Conservation (phyloP, 2,888 invertebrate species). For the Orthosia cruda region DNA sequence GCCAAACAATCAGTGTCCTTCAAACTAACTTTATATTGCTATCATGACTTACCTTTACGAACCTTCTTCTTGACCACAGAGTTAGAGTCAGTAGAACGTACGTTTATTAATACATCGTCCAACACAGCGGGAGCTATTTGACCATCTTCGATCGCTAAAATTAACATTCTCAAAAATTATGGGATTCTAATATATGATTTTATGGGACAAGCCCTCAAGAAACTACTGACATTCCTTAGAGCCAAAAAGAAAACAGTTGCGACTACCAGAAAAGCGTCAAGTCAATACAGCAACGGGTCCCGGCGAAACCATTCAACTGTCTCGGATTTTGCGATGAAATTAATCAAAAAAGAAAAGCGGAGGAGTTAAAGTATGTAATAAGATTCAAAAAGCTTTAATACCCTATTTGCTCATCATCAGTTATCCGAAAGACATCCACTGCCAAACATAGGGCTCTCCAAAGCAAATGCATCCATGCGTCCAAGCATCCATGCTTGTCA, state of each 20-base stretch:
- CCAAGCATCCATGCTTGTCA: not conserved
- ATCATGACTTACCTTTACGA: conserved; percentile 21
- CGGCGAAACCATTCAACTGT: too few relatives aligned
- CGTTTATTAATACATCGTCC: conserved; percentile 16
- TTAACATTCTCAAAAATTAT: not conserved
- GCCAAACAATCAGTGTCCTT: not conserved
- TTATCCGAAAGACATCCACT: not conserved
- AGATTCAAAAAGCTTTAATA: too few relatives aligned
- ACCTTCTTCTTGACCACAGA: conserved; percentile 33
- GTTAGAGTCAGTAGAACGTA: conserved; percentile 28
- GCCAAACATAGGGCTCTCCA: not conserved
- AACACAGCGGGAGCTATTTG: conserved; percentile 37
- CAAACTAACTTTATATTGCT: not conserved
- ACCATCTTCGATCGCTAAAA: conserved; percentile 25
- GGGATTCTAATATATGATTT: not conserved
- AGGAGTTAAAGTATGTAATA: too few relatives aligned
- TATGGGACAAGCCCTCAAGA: too few relatives aligned
- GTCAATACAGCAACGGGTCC: too few relatives aligned
- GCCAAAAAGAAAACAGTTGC: too few relatives aligned
- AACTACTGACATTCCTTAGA: too few relatives aligned
- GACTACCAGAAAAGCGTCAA: too few relatives aligned
- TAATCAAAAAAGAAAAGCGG: too few relatives aligned
- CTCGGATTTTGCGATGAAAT: too few relatives aligned
- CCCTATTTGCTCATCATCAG: too few relatives aligned
- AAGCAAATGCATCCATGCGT: not conserved